Evolutionary conservation across 2,113 vertebrate genomes (phyloP), one percentile per base, ranked within the genome.

Genomic region (Mastomys coucha): DNA sequence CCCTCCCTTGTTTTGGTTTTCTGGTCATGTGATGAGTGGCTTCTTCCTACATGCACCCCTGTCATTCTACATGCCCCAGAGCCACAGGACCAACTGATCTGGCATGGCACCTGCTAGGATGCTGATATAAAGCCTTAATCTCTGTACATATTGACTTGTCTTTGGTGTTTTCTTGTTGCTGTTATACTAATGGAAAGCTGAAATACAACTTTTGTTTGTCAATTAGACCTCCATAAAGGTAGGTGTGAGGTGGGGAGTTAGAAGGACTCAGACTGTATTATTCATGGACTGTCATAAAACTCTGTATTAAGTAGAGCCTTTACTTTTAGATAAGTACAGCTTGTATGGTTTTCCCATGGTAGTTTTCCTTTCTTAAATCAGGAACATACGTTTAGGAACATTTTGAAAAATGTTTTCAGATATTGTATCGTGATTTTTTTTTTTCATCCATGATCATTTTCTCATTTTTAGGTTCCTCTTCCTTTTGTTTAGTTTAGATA

Each of bases 311-410:
- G 90, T 10, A 36, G 70, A 82, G 63, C 14, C 45, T 91, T 97
- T 42, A 24, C 24, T 58, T 73, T 67, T 77, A 80, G 51, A 60
- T 77, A 56, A 42, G 56, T 56, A 4, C 81, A 33, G 28, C 36
- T 17, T 70, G 90, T n/a, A 90, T 49, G 93, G 76, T 91, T 76
- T 93, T 94, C 53, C 67, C 73, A 78, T 49, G 53, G 22, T 36
- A 69, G 51, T 89, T 75, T 89, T 31, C 39, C 45, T 92, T 86
- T 94, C 36, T 56, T 70, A 87, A 93, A 89, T 31, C 14, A 91
- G 80, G n/a, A 88, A 80, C 80, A 89, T 69, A 20, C 53, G 69
- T 90, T 88, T 20, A 81, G 42, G n/a, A 67, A 9, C 33, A 26
- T 56, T 95, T 24, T 28, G 5, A 95, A 69, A 12, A 96, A 56